A percentile compares a stretch with the other conserved stretches of the same genome.
Evolutionary conservation across 2,888 invertebrate species (phyloP).

Genomic region (Rapana venosa): DNA sequence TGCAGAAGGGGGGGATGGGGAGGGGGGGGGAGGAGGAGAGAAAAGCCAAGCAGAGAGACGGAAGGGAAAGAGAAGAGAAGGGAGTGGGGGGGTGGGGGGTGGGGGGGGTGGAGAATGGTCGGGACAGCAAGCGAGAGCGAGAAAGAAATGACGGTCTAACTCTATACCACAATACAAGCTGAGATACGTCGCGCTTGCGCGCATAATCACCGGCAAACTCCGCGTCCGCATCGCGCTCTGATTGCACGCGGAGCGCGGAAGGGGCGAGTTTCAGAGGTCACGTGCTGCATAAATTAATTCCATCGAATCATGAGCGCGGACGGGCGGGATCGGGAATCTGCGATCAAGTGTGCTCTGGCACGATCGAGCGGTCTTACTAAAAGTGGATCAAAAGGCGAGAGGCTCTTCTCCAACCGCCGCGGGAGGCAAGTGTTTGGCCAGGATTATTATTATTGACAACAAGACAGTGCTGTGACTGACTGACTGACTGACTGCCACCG

Average conservation of each 20-base stretch:
- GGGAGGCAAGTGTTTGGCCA: constrained; percentile 15
- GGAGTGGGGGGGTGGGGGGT: neutral
- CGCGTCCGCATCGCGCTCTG: constrained; percentile 43
- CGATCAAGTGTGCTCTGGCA: constrained; percentile 60
- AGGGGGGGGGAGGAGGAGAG: neutral
- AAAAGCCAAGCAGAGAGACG: neutral
- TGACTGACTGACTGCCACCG: neutral
- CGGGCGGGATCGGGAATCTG: constrained; percentile 64
- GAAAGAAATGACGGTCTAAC: constrained; percentile 33
- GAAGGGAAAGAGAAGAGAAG: neutral
- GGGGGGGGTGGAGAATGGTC: neutral
- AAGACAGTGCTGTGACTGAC: neutral
- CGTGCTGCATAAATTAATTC: constrained; percentile 69
- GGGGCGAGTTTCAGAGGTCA: constrained; percentile 53
- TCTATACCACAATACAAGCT: constrained; percentile 33
- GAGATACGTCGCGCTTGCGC: constrained; percentile 48
- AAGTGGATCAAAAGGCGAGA: constrained; percentile 41
- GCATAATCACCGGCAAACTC: constrained; percentile 42
- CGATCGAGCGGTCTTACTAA: constrained; percentile 51
- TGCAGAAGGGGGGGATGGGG: neutral
- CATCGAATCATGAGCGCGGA: constrained; percentile 60
- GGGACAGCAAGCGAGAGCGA: constrained; percentile 17
- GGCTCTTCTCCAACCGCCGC: constrained; percentile 3
- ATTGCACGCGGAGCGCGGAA: constrained; percentile 44
- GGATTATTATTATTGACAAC: constrained; percentile 11